Evolutionary conservation across 2,113 vertebrate genomes (phyloP).

Genomic region (Scytalopus superciliaris): DNA sequence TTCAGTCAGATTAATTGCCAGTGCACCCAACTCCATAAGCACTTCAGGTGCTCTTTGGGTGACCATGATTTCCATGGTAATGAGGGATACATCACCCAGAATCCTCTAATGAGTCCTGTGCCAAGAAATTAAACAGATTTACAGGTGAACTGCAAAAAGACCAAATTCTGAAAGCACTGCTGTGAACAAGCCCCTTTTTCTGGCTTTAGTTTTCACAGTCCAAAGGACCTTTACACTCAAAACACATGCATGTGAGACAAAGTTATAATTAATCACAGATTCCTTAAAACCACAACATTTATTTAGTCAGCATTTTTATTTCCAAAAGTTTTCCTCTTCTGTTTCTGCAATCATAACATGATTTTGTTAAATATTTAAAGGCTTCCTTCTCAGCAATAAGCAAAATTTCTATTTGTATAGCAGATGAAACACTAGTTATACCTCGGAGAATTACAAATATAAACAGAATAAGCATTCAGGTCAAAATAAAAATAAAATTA

Average conservation of each 20-base stretch:
- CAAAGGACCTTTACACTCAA: background rate
- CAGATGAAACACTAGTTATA: background rate
- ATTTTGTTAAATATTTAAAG: constrained; percentile 54
- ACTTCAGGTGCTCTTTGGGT: background rate
- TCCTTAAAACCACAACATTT: background rate
- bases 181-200: background rate
- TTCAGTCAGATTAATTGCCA: background rate
- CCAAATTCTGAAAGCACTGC: background rate
- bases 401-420: constrained; percentile 20
- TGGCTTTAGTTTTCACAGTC: background rate
- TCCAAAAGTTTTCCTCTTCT: background rate
- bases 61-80: background rate
- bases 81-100: background rate
- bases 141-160: background rate
- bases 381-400: background rate
- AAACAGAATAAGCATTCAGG: constrained; percentile 27
- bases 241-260: background rate
- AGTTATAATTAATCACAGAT: background rate
- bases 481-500: constrained; percentile 45
- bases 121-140: background rate
- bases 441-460: constrained; percentile 27
- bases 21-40: background rate
- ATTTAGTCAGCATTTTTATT: background rate
- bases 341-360: background rate
- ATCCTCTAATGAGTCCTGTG: background rate